Conservation (phyloP, 2,888 invertebrate genomes). For the Agrochola circellaris region DNA sequence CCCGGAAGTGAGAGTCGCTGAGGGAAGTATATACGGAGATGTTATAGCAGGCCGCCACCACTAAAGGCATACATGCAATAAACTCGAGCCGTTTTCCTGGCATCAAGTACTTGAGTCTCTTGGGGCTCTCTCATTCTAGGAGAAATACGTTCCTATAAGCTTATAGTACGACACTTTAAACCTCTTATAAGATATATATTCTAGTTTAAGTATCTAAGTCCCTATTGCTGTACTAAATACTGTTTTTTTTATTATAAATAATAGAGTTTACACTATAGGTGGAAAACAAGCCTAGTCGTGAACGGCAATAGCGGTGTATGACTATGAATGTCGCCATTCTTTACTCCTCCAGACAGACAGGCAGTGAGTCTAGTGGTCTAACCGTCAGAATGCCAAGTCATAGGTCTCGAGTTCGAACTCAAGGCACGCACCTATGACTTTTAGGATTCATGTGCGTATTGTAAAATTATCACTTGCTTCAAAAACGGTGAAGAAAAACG, state of each 20-base stretch:
- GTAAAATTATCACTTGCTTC: too few relatives aligned
- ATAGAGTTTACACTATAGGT: background rate
- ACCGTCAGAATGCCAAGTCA: too few relatives aligned
- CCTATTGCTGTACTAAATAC: background rate
- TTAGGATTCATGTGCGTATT: too few relatives aligned
- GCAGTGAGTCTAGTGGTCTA: too few relatives aligned
- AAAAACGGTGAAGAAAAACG: too few relatives aligned
- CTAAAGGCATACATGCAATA: conserved; percentile 64
- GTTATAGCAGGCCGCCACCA: conserved; percentile 45
- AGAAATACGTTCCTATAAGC: conserved; percentile 48
- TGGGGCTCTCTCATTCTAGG: conserved; percentile 43
- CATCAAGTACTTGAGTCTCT: conserved; percentile 50
- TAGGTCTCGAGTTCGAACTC: too few relatives aligned
- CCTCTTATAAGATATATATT: conserved; percentile 39
- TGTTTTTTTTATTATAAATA: background rate
- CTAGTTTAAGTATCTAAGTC: background rate
- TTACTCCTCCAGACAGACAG: background rate
- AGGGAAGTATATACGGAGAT: conserved; percentile 53
- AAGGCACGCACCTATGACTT: too few relatives aligned
- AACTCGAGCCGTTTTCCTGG: conserved; percentile 52
- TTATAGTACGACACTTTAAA: conserved; percentile 34
- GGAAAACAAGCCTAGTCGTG: background rate
- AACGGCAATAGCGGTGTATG: too few relatives aligned
- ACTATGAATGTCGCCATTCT: background rate
- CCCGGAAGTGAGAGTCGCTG: conserved; percentile 46